phyloP scores from a whole-genome alignment of 2,797 vertebrate genomes.

The Lates japonicus region DNA sequence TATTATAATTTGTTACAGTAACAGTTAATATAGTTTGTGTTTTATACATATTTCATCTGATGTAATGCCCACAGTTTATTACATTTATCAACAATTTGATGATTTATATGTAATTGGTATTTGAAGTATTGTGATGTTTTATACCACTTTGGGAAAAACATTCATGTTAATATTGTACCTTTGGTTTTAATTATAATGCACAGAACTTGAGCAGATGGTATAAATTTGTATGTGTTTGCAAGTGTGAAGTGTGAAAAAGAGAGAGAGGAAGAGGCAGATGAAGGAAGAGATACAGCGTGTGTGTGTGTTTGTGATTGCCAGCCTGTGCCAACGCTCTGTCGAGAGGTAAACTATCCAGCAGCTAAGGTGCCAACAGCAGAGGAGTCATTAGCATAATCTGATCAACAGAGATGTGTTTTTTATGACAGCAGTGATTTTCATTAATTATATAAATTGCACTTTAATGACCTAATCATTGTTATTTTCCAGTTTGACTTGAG shows the following conservation, averaged over 20 bases:
- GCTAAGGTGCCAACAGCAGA: slow-evolving; percentile 42
- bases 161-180: neutral
- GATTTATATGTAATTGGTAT: neutral
- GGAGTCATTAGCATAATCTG: slow-evolving; percentile 47
- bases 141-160: neutral
- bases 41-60: neutral
- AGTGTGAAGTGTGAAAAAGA: neutral
- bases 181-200: neutral
- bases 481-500: neutral
- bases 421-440: slow-evolving; percentile 2
- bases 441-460: slow-evolving; percentile 5
- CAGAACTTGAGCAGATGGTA: slow-evolving; percentile 8
- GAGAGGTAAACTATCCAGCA: slow-evolving; percentile 28
- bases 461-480: slow-evolving; percentile 31
- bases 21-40: neutral
- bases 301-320: neutral
- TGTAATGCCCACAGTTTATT: too few species aligned
- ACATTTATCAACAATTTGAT: neutral
- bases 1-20: neutral
- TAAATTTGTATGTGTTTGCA: slow-evolving; percentile 15
- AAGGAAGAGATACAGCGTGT: neutral
- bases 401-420: slow-evolving; percentile 27
- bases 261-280: neutral
- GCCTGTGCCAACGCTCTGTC: slow-evolving; percentile 35
- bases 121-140: neutral